These are phyloP conservation scores for Philopotamus ludificatus DNA, from an alignment of 1,140 invertebrate species.

Conservation along the genomic window DNA sequence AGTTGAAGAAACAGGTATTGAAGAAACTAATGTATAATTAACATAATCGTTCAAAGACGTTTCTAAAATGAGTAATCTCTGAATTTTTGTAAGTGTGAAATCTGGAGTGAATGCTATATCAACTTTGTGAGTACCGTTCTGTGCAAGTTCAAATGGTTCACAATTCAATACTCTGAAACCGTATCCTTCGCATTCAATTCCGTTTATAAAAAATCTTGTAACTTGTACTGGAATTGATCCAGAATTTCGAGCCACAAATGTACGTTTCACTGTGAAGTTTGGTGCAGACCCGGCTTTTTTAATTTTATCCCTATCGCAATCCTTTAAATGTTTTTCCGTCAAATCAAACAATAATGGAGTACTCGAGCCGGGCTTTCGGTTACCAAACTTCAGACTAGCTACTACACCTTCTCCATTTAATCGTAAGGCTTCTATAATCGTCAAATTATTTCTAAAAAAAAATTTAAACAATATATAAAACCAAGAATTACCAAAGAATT, in stretches of 20 bases:
- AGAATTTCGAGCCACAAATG: slow-evolving; percentile 85
- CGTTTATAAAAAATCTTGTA: slow-evolving; percentile 74
- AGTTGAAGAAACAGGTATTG: slow-evolving; percentile 75
- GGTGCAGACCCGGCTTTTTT: slow-evolving; percentile 49
- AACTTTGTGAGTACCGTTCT: slow-evolving; percentile 82
- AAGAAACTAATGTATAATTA: slow-evolving; percentile 77
- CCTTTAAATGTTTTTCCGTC: slow-evolving; percentile 76
- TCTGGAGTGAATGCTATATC: slow-evolving; percentile 93
- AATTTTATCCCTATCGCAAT: slow-evolving; percentile 69
- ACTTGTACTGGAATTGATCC: slow-evolving; percentile 80
- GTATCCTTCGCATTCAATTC: slow-evolving; percentile 77
- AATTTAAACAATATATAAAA: neutral
- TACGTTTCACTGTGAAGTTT: slow-evolving; percentile 77
- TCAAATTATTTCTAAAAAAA: slow-evolving; percentile 84
- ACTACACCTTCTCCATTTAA: slow-evolving; percentile 79
- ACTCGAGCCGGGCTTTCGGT: slow-evolving; percentile 74
- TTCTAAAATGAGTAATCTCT: slow-evolving; percentile 61
- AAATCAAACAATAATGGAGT: slow-evolving; percentile 82
- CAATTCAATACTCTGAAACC: slow-evolving; percentile 87
- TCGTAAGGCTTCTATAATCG: slow-evolving; percentile 82
- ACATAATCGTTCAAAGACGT: slow-evolving; percentile 62
- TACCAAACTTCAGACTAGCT: slow-evolving; percentile 89
- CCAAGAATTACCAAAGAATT: neutral
- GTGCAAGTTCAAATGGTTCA: slow-evolving; percentile 72
- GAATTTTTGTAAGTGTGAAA: slow-evolving; percentile 81